Base-by-base conservation (phyloP, 2,113 vertebrate species). In the Mastomys natalensis region DNA sequence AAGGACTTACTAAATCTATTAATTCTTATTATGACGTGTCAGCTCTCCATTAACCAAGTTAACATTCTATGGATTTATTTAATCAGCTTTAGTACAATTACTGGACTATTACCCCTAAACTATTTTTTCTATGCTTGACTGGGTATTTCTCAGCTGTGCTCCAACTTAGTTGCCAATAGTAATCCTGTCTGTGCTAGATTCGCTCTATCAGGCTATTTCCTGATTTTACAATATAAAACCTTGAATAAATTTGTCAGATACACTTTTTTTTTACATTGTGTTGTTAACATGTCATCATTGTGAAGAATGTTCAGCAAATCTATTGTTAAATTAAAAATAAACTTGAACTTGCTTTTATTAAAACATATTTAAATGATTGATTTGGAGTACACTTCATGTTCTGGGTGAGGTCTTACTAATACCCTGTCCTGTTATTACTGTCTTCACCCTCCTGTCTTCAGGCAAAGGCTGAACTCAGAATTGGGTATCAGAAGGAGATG, bases 401-500 rank as follows among this genome's bases (percentile, higher is more conserved):
- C 77, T 37, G 53, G 77, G 68, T 87, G 51, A 5, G 64, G 17
- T 53, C 89, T 94, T 90, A 86, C 82, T 73, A 82, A 94, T 34
- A 64, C 3, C 17, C 13, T 90, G 48, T 94, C 68, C 62, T 95
- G 58, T 45, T 11, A 68, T 45, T 81, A 53, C 51, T 53, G 68
- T 89, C 62, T 87, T 24, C 12, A 51, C 88, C 24, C 29, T 92
- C 76, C 93, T 31, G 60, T 97, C 62, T 88, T 51, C 43, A 70
- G 43, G 43, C 68, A 95, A 94, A 96, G 64, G 40, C 93, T 93
- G 96, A 60, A 93, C 16, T 84, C 94, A 93, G 55, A 80, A 22
- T 31, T 91, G 55, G 43, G n/a, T 58, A 87, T 73, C 94, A 97
- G 91, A 89, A 91, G 87, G 82, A 91, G 12, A 91, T 45, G 51